These are phyloP conservation scores for Drosophila gaucha DNA, from an alignment of 2,888 invertebrate species.

Conservation along the genomic window DNA sequence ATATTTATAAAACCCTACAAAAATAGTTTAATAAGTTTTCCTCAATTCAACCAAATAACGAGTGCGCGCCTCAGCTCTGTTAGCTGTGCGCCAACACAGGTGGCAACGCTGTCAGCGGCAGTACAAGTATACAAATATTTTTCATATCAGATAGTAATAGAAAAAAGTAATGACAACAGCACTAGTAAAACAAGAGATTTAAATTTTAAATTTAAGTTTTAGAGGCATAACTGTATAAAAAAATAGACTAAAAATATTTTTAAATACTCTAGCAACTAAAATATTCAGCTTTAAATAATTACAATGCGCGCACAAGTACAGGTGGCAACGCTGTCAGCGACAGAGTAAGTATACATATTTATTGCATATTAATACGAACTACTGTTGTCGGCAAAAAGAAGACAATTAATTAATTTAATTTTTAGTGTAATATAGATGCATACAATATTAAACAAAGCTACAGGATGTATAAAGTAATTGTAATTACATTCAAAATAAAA, in stretches of 20 bases:
- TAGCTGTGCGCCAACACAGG: not conserved
- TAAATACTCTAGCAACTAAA: too few species aligned
- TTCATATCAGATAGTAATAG: not conserved
- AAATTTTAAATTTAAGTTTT: too few species aligned
- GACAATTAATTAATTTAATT: not conserved
- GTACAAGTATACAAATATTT: not conserved
- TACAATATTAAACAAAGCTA: not conserved
- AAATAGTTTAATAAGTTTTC: not conserved
- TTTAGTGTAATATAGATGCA: not conserved
- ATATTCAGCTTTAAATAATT: not conserved
- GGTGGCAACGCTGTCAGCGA: constrained; percentile 18
- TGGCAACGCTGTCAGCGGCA: not conserved
- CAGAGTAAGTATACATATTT: too few species aligned
- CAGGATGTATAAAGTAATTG: not conserved
- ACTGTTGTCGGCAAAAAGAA: too few species aligned
- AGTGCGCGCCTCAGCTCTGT: not conserved
- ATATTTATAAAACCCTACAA: constrained; percentile 53
- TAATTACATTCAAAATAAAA: not conserved
- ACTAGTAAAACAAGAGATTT: too few species aligned
- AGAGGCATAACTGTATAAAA: too few species aligned
- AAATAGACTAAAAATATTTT: too few species aligned
- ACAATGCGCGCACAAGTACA: constrained; percentile 6
- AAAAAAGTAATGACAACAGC: too few species aligned
- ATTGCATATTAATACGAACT: too few species aligned
- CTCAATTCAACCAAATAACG: not conserved